Evolutionary conservation across 2,888 invertebrate genomes (phyloP), one percentile per base, ranked within the genome.

Genomic region (Craniophora ligustri): DNA sequence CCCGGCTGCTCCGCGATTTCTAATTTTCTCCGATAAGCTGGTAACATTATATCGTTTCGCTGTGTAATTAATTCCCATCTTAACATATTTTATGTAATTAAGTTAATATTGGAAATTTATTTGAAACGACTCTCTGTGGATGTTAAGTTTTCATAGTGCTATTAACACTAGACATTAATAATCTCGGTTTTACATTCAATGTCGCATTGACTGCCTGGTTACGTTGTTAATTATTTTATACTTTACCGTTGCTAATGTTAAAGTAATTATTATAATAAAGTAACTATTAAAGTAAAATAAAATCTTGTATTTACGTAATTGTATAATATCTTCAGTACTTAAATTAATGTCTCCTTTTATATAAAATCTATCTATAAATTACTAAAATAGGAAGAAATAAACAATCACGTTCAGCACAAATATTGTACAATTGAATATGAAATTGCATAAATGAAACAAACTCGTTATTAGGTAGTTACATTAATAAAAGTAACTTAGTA

Each of bases 1-100:
- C 84, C 85, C 81, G 81, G 72, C 76, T 67, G 66, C 69, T 69
- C 67, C 63, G 59, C 57, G 75, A 78, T 90, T 88, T 89, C 88
- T 87, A 85, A 84, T 84, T 91, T 88, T 75, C 73, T 66, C 73
- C 63, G 31, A 61, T 63, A 53, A n/a, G 78, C 77, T 69, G 58
- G 69, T 67, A 56, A 65, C 60, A 55, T 64, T 61, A 63, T 66
- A 60, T 61, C 36, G 57, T 50, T 55, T 42, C 40, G 38, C 41
- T 40, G 40, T 28, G 72, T 79, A 76, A 76, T 81, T 80, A 77
- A 71, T 72, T 80, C 73, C 72, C 75, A 68, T 74, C 68, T 79
- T 76, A 67, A 60, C 47, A 18, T 45, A 56, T 44, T 71, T 64
- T 60, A 54, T 60, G 21, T 53, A 49, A 60, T 59, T 59, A 62